Evolutionary conservation across 2,113 vertebrate genomes (phyloP), one percentile per base, ranked within the genome.

Genomic region (Chauna torquata): DNA sequence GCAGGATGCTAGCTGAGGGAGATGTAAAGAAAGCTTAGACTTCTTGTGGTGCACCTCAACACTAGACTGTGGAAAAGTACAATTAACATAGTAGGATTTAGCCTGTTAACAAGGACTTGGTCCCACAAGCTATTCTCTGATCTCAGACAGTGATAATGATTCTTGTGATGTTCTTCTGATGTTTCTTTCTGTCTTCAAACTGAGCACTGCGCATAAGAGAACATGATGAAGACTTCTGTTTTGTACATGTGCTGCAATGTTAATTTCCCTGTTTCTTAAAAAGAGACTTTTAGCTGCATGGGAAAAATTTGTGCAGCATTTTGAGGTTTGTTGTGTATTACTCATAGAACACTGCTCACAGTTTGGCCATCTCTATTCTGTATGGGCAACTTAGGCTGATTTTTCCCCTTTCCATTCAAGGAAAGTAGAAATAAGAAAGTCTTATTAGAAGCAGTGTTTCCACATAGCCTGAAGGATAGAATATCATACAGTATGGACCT

Each of bases 241-340:
- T 75, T 24, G 20, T 58, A 24, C 1, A 0, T 18, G 2, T 16
- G 9, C 34, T 54, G 24, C 30, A 36, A 36, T 6, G 4, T 9
- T 64, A 71, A 68, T 54, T 38, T 9, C 66, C 7, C 4, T 23
- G 7, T 42, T 85, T 82, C 47, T 54, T 72, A 6, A 64, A 75
- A 68, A 9, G 36, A 55, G 11, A 3, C 2, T 17, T 76, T 88
- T 76, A 64, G 8, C 34, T 86, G 34, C 9, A 20, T 23, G 12
- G 13, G 14, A 76, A 30, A 8, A 2, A 6, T 38, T 28, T 50
- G 14, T 69, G 30, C 28, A 42, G 32, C n/a, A 22, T 45, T 86
- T 79, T 38, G n/a, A 57, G 6, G 1, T 45, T 15, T 66, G 23
- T 40, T 72, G 12, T 2, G 0, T 52, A 9, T 58, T 3, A 0